Evolutionary conservation across 2,888 invertebrate genomes (phyloP).

Genomic region (Cosmopolites sordidus): DNA sequence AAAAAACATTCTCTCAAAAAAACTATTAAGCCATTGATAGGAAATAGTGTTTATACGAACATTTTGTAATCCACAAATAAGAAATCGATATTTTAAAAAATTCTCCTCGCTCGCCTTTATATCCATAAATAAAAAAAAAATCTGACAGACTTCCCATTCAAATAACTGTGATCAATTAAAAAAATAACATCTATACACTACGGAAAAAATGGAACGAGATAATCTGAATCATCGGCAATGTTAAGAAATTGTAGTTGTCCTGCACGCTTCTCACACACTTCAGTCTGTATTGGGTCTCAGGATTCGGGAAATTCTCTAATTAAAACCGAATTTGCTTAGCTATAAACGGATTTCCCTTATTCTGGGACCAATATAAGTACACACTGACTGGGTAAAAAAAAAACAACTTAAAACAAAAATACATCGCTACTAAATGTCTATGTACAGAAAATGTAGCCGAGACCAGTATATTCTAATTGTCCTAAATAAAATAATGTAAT

Average conservation of each 20-base stretch:
- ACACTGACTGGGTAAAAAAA: slow-evolving; percentile 35
- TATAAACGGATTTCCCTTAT: too few species aligned
- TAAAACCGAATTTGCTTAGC: too few species aligned
- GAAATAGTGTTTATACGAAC: too few species aligned
- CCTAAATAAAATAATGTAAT: too few species aligned
- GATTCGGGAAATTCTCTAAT: too few species aligned
- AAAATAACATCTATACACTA: slow-evolving; percentile 28
- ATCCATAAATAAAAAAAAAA: too few species aligned
- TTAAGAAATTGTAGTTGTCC: slow-evolving; percentile 12
- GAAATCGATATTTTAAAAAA: too few species aligned
- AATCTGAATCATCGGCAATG: slow-evolving; percentile 9
- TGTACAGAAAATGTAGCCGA: slow-evolving; percentile 20
- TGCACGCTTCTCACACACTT: slow-evolving; percentile 16
- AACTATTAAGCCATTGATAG: too few species aligned
- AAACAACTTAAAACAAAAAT: slow-evolving; percentile 20
- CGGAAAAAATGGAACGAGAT: slow-evolving; percentile 10
- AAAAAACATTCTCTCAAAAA: too few species aligned
- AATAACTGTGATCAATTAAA: slow-evolving; percentile 7
- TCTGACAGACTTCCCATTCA: too few species aligned
- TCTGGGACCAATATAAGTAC: slow-evolving; percentile 40
- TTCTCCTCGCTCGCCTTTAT: too few species aligned
- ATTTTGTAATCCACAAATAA: too few species aligned
- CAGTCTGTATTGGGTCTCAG: slow-evolving; percentile 22
- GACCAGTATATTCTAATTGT: not conserved
- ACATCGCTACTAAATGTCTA: slow-evolving; percentile 24